A percentile compares a stretch with the other conserved stretches of the same genome.
Conservation (phyloP, 2,888 invertebrate genomes). For the Tetragonisca angustula region DNA sequence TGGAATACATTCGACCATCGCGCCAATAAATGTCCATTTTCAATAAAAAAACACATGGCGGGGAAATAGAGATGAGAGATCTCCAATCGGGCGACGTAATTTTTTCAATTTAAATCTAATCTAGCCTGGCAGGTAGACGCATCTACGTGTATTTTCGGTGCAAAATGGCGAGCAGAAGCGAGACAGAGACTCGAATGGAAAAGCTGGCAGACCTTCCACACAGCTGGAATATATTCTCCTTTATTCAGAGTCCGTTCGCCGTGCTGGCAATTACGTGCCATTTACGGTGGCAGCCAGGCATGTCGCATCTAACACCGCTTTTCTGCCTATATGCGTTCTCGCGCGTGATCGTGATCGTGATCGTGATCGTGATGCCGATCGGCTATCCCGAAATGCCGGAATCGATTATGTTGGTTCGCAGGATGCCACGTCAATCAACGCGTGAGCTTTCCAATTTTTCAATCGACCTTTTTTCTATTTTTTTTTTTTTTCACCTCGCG, state of each 20-base stretch:
- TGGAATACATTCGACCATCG: background rate
- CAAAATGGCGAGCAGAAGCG: conserved; percentile 18
- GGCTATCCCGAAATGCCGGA: conserved; percentile 10
- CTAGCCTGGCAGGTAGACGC: background rate
- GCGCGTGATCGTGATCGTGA: conserved; percentile 40
- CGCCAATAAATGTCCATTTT: conserved; percentile 10
- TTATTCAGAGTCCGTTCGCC: conserved; percentile 36
- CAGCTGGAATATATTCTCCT: conserved; percentile 32
- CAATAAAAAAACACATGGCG: background rate
- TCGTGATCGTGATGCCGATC: conserved; percentile 21
- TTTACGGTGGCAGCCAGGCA: conserved; percentile 47
- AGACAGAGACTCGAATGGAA: conserved; percentile 4
- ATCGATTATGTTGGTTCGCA: conserved; percentile 49
- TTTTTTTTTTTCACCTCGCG: no score
- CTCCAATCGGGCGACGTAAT: conserved; percentile 56
- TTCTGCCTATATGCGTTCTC: conserved; percentile 23
- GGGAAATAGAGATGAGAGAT: conserved; percentile 51
- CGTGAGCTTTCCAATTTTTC: conserved; percentile 15
- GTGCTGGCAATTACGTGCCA: conserved; percentile 61
- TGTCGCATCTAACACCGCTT: conserved; percentile 38
- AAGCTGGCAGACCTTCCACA: conserved; percentile 36
- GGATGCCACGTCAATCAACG: conserved; percentile 12
- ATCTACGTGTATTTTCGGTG: conserved; percentile 11
- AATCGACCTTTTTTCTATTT: background rate
- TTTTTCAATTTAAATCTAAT: conserved; percentile 66